Conservation (phyloP, 2,888 invertebrate species). For the Athripsodes cinereus region DNA sequence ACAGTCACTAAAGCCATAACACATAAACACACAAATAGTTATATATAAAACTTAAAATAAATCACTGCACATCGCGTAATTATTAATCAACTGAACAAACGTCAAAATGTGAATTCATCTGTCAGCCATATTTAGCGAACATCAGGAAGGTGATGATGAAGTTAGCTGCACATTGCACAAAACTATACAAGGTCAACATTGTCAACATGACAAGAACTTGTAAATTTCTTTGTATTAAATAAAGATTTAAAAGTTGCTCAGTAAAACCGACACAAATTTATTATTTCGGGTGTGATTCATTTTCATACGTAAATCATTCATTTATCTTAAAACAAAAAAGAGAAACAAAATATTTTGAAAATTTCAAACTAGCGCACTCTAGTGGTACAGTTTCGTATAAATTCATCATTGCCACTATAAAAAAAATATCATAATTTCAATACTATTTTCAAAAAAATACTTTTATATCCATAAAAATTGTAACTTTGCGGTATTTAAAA, state of each 20-base stretch:
- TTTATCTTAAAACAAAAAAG: neutral
- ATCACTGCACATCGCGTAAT: slow-evolving; percentile 15
- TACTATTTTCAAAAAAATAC: too few species aligned
- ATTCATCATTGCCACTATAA: too few species aligned
- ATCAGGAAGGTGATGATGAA: slow-evolving; percentile 4
- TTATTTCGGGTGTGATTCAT: too few species aligned
- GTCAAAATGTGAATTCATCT: slow-evolving; percentile 22
- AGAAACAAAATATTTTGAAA: neutral
- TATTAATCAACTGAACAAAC: slow-evolving; percentile 16
- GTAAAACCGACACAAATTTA: too few species aligned
- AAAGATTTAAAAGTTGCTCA: too few species aligned
- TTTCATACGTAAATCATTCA: too few species aligned
- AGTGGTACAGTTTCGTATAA: neutral
- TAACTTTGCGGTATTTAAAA: too few species aligned
- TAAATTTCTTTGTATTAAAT: too few species aligned
- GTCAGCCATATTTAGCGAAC: slow-evolving; percentile 25
- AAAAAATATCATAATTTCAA: too few species aligned
- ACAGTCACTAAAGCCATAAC: slow-evolving; percentile 67
- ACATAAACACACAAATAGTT: slow-evolving; percentile 20
- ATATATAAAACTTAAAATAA: slow-evolving; percentile 12
- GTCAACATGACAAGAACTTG: too few species aligned
- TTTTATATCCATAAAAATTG: too few species aligned
- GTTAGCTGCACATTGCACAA: slow-evolving; percentile 11
- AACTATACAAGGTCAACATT: slow-evolving; percentile 12
- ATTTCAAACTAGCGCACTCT: neutral